These are phyloP conservation scores for Rhinichthys klamathensis DNA, from an alignment of 2,113 vertebrate genomes.

Conservation along the genomic window DNA sequence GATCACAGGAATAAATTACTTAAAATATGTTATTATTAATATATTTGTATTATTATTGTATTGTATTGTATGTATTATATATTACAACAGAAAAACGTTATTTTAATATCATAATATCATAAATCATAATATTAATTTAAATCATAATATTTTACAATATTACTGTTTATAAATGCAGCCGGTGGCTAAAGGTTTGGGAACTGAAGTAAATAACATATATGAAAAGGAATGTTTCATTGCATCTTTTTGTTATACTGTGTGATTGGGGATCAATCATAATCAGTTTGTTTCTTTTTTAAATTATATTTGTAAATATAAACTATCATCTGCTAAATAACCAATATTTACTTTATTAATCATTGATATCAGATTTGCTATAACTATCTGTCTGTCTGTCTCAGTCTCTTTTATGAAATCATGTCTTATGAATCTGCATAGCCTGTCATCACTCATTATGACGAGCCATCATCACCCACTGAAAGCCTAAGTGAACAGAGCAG, in stretches of 20 bases:
- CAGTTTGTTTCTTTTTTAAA: not conserved
- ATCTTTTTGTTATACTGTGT: not conserved
- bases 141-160: too few relatives aligned
- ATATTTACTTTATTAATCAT: not conserved
- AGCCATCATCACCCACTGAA: not conserved
- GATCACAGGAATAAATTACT: too few relatives aligned
- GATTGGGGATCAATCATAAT: not conserved
- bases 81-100: too few relatives aligned
- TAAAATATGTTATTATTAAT: too few relatives aligned
- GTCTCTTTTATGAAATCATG: not conserved
- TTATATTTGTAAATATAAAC: not conserved
- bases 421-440: not conserved
- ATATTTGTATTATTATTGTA: too few relatives aligned
- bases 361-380: not conserved
- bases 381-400: not conserved
- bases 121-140: too few relatives aligned
- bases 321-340: not conserved
- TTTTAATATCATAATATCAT: too few relatives aligned
- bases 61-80: too few relatives aligned
- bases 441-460: not conserved
- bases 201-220: not conserved
- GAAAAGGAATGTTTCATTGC: not conserved
- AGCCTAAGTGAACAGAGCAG: not conserved
- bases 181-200: not conserved
- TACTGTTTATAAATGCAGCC: too few relatives aligned